A percentile compares a stretch with the other conserved stretches of the same genome.
These are phyloP conservation scores for Drymodes brunneopygia DNA, from an alignment of 2,113 vertebrate species.

Conservation along the genomic window DNA sequence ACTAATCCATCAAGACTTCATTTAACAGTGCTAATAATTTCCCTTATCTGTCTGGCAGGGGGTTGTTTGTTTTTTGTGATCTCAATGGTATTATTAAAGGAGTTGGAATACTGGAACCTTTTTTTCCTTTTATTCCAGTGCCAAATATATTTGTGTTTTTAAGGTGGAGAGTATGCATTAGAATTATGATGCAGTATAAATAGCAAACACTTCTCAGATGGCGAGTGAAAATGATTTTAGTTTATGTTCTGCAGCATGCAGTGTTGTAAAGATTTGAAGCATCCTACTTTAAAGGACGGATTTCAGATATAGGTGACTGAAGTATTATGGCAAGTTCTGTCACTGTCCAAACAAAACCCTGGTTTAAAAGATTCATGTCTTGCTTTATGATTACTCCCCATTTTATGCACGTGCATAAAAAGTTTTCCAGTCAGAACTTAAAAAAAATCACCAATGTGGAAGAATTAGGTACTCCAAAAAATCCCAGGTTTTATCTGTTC, in stretches of 20 bases:
- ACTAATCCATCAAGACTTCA: not conserved
- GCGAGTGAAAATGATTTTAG: not conserved
- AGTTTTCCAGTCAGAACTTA: not conserved
- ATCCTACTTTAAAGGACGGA: not conserved
- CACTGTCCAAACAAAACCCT: not conserved
- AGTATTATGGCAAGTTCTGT: not conserved
- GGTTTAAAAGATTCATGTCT: not conserved
- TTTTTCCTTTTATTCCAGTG: not conserved
- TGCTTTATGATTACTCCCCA: not conserved
- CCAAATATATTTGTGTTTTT: not conserved
- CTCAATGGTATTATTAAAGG: not conserved
- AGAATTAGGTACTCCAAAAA: not conserved
- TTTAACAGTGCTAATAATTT: not conserved
- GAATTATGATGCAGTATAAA: not conserved
- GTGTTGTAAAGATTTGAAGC: not conserved
- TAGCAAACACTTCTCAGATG: not conserved
- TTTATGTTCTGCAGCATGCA: not conserved
- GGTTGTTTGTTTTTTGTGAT: not conserved
- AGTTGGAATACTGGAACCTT: not conserved
- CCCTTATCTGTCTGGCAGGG: not conserved
- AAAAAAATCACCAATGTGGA: not conserved
- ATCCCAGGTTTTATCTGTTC: accelerated
- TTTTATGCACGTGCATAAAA: not conserved
- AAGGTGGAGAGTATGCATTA: not conserved
- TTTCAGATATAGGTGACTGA: not conserved